A percentile compares a stretch with the other conserved stretches of the same genome.
phyloP scores from a whole-genome alignment of 1,140 invertebrate species.

The Laupala kohalensis region DNA sequence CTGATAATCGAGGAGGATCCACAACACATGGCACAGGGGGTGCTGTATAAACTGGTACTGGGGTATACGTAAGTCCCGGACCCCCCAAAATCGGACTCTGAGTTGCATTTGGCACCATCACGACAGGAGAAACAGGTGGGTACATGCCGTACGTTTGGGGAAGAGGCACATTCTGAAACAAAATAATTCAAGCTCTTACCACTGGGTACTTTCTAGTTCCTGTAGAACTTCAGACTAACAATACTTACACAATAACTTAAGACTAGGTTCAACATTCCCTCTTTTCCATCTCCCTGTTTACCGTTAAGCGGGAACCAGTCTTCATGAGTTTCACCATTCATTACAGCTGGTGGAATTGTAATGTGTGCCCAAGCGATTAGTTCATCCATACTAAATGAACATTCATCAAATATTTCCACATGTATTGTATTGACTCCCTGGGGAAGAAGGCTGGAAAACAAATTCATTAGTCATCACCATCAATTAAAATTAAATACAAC shows the following conservation, averaged over 20 bases:
- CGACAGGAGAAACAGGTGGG: conserved; percentile 30
- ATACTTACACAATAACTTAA: conserved; percentile 60
- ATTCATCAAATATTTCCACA: conserved; percentile 93
- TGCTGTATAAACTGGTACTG: conserved; percentile 32
- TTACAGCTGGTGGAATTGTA: conserved; percentile 65
- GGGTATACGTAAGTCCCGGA: conserved; percentile 25
- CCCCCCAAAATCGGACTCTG: conserved; percentile 28
- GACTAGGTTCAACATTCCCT: conserved; percentile 72
- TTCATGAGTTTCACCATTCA: conserved; percentile 78
- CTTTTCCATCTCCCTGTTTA: conserved; percentile 83
- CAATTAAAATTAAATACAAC: too few species aligned
- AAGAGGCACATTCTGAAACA: not conserved
- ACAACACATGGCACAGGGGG: conserved; percentile 25
- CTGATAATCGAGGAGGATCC: conserved; percentile 35
- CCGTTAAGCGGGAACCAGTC: conserved; percentile 87
- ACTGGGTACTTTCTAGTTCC: not conserved
- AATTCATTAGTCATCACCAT: not conserved
- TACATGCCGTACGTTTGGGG: conserved; percentile 2
- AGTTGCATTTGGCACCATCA: conserved; percentile 40
- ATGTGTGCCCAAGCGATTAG: conserved; percentile 84
- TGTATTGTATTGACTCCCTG: conserved; percentile 76
- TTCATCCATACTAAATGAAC: conserved; percentile 91
- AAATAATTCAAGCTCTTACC: not conserved
- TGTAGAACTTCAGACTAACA: not conserved
- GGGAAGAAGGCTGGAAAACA: conserved; percentile 58